These are phyloP conservation scores for Phasia obesa DNA, from an alignment of 2,888 invertebrate species.

Conservation along the genomic window DNA sequence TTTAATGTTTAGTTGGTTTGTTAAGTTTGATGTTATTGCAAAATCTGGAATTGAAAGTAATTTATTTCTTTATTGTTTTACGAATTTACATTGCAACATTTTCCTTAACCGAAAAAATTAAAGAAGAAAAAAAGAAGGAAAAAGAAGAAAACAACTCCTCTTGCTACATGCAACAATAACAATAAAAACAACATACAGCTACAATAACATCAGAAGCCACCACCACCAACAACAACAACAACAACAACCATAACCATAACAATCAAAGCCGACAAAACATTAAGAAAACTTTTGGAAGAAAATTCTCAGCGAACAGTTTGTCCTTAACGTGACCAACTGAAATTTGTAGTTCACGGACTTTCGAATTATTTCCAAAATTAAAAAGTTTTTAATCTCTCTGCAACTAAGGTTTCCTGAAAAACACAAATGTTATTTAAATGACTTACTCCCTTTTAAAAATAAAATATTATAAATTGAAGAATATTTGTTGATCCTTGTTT, in stretches of 20 bases:
- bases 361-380: no score
- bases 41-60: conserved; percentile 79
- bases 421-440: no score
- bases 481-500: no score
- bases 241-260: conserved; percentile 56
- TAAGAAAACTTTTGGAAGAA: conserved; percentile 27
- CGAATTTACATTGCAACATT: conserved; percentile 75
- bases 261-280: conserved; percentile 66
- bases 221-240: conserved; percentile 14
- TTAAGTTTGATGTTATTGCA: conserved; percentile 70
- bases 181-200: conserved; percentile 48
- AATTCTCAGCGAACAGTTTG: background rate
- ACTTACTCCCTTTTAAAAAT: no score
- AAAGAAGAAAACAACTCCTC: conserved; percentile 31
- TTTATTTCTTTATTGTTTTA: conserved; percentile 83
- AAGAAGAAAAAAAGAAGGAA: background rate
- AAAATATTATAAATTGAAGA: no score
- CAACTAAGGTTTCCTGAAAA: no score
- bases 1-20: conserved; percentile 47
- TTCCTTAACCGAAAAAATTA: conserved; percentile 16
- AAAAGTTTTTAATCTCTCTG: no score
- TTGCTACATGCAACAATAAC: conserved; percentile 44
- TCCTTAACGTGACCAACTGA: conserved; percentile 31
- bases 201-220: conserved; percentile 55
- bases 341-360: no score